These are phyloP conservation scores for Pseudanteris insignis DNA, from an alignment of 2,888 invertebrate genomes.

Conservation along the genomic window DNA sequence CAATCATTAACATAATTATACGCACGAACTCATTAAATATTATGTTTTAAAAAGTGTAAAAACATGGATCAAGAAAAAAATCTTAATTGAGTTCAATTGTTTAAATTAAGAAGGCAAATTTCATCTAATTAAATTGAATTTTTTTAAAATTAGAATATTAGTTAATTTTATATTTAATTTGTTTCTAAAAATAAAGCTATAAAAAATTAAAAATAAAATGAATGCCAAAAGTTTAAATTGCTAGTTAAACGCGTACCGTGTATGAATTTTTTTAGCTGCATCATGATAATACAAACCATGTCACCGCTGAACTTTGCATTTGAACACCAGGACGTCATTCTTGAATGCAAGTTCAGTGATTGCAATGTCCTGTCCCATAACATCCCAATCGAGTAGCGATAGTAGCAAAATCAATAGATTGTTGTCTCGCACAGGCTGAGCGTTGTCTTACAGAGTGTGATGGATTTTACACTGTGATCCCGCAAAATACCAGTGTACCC, in stretches of 20 bases:
- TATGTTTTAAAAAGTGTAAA: too few species aligned
- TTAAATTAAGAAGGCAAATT: too few species aligned
- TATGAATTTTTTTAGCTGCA: slow-evolving; percentile 59
- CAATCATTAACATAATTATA: too few species aligned
- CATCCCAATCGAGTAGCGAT: slow-evolving; percentile 64
- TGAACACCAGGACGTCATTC: slow-evolving; percentile 54
- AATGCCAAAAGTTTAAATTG: too few species aligned
- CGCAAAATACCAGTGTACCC: slow-evolving; percentile 55
- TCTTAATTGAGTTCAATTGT: too few species aligned
- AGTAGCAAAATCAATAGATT: slow-evolving; percentile 66
- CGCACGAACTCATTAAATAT: too few species aligned
- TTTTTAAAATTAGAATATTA: too few species aligned
- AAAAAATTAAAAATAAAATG: not conserved
- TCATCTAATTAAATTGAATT: too few species aligned
- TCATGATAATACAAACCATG: slow-evolving; percentile 65
- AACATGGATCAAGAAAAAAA: too few species aligned
- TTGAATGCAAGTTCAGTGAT: slow-evolving; percentile 63
- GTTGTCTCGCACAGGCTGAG: slow-evolving; percentile 65
- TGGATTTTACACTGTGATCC: slow-evolving; percentile 49
- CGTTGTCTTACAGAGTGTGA: slow-evolving; percentile 61
- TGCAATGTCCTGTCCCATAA: slow-evolving; percentile 58
- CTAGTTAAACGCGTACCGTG: slow-evolving; percentile 28
- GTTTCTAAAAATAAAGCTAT: slow-evolving; percentile 7
- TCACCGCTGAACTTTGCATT: slow-evolving; percentile 64
- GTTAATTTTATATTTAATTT: too few species aligned